Evolutionary conservation across 1,140 invertebrate genomes (phyloP).

Genomic region (Holotrichia oblita): DNA sequence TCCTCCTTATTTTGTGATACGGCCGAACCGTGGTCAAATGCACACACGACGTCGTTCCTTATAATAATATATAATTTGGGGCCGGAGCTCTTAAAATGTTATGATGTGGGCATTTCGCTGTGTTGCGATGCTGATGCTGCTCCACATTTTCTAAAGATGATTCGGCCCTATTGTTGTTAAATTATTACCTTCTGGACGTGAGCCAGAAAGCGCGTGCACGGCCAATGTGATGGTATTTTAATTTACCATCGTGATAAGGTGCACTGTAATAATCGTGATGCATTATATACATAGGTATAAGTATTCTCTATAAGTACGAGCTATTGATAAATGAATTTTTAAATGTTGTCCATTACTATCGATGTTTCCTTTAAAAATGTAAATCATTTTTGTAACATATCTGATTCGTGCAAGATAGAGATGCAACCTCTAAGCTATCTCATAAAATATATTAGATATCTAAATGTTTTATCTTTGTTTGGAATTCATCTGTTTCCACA

Average conservation of each 20-base stretch:
- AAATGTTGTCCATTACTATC: too few relatives aligned
- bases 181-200: slow-evolving; percentile 39
- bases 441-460: too few relatives aligned
- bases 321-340: too few relatives aligned
- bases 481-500: too few relatives aligned
- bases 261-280: not conserved
- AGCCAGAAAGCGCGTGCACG: slow-evolving; percentile 28
- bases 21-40: not conserved
- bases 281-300: not conserved
- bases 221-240: slow-evolving; percentile 37
- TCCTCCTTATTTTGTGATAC: not conserved
- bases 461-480: too few relatives aligned
- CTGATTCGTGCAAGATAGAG: too few relatives aligned
- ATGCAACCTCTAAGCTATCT: too few relatives aligned
- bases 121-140: not conserved
- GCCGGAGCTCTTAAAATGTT: slow-evolving; percentile 36
- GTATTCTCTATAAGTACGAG: too few relatives aligned
- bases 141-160: slow-evolving; percentile 39
- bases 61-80: slow-evolving; percentile 38
- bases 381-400: too few relatives aligned
- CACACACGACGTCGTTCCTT: not conserved
- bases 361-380: too few relatives aligned
- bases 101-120: slow-evolving; percentile 33
- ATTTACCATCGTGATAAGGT: slow-evolving; percentile 34
- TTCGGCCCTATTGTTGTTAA: slow-evolving; percentile 39